Evolutionary conservation across 2,113 vertebrate species (phyloP), one percentile per base, ranked within the genome.

Genomic region (Festucalex cinctus): DNA sequence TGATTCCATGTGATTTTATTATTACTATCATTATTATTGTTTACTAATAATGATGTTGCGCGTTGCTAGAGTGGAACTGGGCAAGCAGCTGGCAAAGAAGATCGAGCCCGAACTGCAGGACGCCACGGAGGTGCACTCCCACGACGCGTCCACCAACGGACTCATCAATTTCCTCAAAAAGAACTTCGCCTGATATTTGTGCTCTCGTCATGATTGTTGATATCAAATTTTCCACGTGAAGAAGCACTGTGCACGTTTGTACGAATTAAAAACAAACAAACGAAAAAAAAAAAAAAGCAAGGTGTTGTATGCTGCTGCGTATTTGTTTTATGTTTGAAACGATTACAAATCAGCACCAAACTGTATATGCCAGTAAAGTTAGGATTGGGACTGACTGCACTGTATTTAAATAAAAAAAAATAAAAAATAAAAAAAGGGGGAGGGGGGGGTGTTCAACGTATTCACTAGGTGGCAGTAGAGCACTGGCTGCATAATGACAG

Each of bases 161-260:
- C 93, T 99, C 64, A 98, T 99, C 84, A 93, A 68, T 83, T 99
- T 99, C 91, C 94, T 98, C 88, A 98, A 98, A 89, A 93, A 95
- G 60, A 93, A 98, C 83, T 91, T 87, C 65, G 91, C 90, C 84
- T 91, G 85, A 96, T 65, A 53, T 64, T 41, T 13, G 0, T 17
- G 14, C 59, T 22, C 36, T 48, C 22, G 9, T 65, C 16, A n/a
- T 10, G 20, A 12, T 35, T 26, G 28, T 19, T 7, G 3, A 57
- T 57, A 32, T 9, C 54, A 57, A n/a, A n/a, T 32, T 57, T 57
- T 32, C 54, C 53, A 56, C 2, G 4, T 43, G 41, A 43, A 56
- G 13, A 54, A 13, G 22, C 24, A 56, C 54, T 56, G 54, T 56
- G 54, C 54, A 56, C n/a, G 13, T 19, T 57, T 57, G 54, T 32